Conservation (phyloP, 1,140 invertebrate genomes). For the Cydia splendana region DNA sequence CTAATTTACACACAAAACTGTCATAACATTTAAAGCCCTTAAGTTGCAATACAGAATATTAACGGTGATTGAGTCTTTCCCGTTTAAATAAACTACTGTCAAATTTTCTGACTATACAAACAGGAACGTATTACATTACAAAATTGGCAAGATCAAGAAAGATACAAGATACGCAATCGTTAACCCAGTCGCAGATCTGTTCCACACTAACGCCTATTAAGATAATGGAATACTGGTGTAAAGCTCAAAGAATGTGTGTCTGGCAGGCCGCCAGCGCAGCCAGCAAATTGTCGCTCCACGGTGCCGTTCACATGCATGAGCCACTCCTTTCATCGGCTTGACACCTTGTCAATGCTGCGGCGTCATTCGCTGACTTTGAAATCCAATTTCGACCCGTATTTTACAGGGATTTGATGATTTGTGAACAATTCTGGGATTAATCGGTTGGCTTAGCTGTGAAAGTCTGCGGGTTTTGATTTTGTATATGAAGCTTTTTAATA, state of each 20-base stretch:
- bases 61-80: no score
- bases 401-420: not conserved
- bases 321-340: constrained; percentile 17
- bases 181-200: constrained; percentile 47
- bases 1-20: no score
- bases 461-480: no score
- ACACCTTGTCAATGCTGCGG: not conserved
- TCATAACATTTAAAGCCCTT: no score
- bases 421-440: not conserved
- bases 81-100: no score
- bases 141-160: constrained; percentile 57
- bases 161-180: constrained; percentile 51
- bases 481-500: no score
- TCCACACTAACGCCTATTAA: constrained; percentile 52
- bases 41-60: no score
- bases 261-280: constrained; percentile 45
- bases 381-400: not conserved
- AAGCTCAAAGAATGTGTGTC: constrained; percentile 55
- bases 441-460: not conserved
- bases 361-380: not conserved
- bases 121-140: no score
- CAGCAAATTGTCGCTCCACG: constrained; percentile 35
- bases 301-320: constrained; percentile 35
- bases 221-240: constrained; percentile 59
- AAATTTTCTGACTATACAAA: no score